Evolutionary conservation across 2,797 vertebrate genomes (phyloP).

Genomic region (Acestrorhynchus altus): DNA sequence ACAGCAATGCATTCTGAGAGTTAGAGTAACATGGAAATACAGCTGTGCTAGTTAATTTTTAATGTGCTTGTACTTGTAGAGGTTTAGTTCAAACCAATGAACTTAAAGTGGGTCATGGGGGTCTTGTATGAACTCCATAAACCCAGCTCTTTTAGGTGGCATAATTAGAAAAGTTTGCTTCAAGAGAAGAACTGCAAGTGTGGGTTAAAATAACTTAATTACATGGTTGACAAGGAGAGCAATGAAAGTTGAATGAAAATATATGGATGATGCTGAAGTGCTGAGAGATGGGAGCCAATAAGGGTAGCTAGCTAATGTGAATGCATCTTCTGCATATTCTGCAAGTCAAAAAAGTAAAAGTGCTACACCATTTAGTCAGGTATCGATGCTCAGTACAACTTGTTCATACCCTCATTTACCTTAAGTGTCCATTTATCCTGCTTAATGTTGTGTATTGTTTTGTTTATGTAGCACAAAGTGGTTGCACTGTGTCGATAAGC

Average conservation of each 20-base stretch:
- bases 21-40: not conserved
- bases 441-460: slow-evolving; percentile 57
- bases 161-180: slow-evolving; percentile 16
- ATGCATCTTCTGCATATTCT: slow-evolving; percentile 11
- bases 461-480: slow-evolving; percentile 53
- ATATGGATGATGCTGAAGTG: slow-evolving; percentile 16
- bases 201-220: slow-evolving; percentile 50
- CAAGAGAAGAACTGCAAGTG: slow-evolving; percentile 11
- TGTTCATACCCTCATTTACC: slow-evolving; percentile 50
- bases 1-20: not conserved
- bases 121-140: not conserved
- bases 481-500: slow-evolving; percentile 50
- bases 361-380: slow-evolving; percentile 14
- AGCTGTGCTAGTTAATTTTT: not conserved
- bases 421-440: slow-evolving; percentile 58
- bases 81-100: not conserved
- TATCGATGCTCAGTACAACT: slow-evolving; percentile 36
- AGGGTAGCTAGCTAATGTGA: slow-evolving; percentile 7
- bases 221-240: slow-evolving; percentile 25
- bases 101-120: not conserved
- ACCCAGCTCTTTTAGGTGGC: not conserved
- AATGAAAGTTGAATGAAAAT: not conserved
- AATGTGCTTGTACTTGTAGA: slow-evolving; percentile 3
- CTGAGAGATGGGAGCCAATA: not conserved
- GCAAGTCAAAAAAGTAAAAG: slow-evolving; percentile 25